Evolutionary conservation across 2,888 invertebrate genomes (phyloP).

Genomic region (Danaus chrysippus): DNA sequence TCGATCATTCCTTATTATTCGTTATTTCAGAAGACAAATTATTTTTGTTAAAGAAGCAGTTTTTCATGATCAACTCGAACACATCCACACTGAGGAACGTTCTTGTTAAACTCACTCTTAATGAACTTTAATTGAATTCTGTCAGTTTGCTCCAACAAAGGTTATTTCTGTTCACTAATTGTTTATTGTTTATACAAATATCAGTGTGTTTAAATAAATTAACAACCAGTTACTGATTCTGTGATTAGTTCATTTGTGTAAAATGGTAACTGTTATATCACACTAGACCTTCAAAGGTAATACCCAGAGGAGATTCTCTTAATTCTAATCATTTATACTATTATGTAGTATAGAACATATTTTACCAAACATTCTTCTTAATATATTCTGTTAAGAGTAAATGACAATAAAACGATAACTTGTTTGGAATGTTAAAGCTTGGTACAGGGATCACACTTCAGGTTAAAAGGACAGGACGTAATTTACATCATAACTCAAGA

Average conservation of each 20-base stretch:
- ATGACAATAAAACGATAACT: too few relatives aligned
- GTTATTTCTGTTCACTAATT: constrained; percentile 1
- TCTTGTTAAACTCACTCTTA: background rate
- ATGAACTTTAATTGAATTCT: background rate
- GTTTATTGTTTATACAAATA: constrained; percentile 4
- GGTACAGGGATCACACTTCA: too few relatives aligned
- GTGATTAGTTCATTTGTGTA: background rate
- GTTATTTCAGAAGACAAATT: too few relatives aligned
- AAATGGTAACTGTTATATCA: background rate
- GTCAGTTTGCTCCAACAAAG: background rate
- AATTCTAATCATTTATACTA: background rate
- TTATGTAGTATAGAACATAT: background rate
- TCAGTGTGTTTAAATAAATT: constrained; percentile 6
- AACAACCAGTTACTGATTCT: background rate
- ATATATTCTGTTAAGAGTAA: too few relatives aligned
- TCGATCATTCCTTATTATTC: too few relatives aligned
- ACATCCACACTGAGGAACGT: background rate
- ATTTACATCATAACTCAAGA: too few relatives aligned
- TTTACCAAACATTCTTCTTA: too few relatives aligned
- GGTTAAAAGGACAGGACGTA: too few relatives aligned
- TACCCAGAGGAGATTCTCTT: background rate
- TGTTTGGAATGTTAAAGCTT: too few relatives aligned
- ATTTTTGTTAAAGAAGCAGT: too few relatives aligned
- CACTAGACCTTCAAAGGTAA: background rate
- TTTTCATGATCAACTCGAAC: too few relatives aligned